A percentile compares a stretch with the other conserved stretches of the same genome.
Evolutionary conservation across 2,113 vertebrate genomes (phyloP).

Genomic region (Spilogale gracilis): DNA sequence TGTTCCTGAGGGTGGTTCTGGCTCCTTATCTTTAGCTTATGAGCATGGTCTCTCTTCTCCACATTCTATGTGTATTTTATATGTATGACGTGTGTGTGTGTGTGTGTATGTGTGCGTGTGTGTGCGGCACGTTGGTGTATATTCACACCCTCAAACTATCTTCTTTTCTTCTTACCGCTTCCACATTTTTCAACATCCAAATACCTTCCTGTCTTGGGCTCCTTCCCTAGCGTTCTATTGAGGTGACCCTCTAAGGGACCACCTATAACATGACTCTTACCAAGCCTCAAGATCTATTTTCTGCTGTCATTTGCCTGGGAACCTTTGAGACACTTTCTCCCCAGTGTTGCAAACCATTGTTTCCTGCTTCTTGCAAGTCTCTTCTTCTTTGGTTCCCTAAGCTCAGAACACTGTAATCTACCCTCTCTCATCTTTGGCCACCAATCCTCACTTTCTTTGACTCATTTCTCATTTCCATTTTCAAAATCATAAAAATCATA

Average conservation of each 20-base stretch:
- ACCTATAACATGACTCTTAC: neutral
- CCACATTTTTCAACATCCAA: neutral
- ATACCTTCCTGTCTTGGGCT: neutral
- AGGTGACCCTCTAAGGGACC: neutral
- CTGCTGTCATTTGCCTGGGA: neutral
- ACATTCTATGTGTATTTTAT: fast-evolving
- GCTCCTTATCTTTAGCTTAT: neutral
- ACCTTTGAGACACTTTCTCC: neutral
- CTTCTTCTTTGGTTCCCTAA: neutral
- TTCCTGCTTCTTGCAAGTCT: neutral
- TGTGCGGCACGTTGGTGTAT: neutral
- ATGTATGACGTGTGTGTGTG: neutral
- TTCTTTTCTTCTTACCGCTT: neutral
- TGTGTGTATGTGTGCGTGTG: neutral
- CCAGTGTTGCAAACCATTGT: neutral
- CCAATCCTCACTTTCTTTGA: neutral
- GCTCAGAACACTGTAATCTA: neutral
- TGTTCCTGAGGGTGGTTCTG: neutral
- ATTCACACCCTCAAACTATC: neutral
- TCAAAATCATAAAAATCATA: neutral
- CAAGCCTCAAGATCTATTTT: neutral
- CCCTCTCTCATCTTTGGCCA: neutral
- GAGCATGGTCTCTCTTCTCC: neutral
- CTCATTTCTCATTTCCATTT: neutral
- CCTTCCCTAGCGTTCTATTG: neutral